phyloP scores from a whole-genome alignment of 2,113 vertebrate species.

The Phycodurus eques region DNA sequence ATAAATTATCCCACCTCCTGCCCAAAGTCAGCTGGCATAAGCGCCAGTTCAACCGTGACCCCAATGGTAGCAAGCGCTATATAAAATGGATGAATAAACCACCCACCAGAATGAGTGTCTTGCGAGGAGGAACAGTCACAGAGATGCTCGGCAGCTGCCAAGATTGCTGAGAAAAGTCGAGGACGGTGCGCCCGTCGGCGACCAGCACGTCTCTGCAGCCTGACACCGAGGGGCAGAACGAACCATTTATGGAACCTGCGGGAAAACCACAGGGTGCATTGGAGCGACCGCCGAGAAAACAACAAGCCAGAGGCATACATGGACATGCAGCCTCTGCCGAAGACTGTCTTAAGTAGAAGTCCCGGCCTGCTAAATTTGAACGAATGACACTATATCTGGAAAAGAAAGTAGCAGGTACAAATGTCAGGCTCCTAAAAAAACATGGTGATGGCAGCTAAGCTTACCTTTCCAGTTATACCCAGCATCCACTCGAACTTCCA shows the following conservation, averaged over 20 bases:
- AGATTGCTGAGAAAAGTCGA: slow-evolving; percentile 75
- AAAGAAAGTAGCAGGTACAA: not conserved
- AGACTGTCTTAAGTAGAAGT: slow-evolving; percentile 21
- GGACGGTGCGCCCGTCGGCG: slow-evolving; percentile 71
- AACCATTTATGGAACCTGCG: slow-evolving; percentile 80
- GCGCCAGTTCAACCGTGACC: too few relatives aligned
- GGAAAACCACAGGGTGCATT: slow-evolving; percentile 5
- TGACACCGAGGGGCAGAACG: slow-evolving; percentile 83
- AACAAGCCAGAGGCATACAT: slow-evolving; percentile 8
- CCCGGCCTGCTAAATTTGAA: not conserved
- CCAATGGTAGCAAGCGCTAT: not conserved
- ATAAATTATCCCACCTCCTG: too few relatives aligned
- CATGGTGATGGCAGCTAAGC: slow-evolving; percentile 21
- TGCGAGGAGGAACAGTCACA: slow-evolving; percentile 76
- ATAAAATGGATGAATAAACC: not conserved
- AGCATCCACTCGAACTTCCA: slow-evolving; percentile 74
- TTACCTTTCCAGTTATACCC: slow-evolving; percentile 78
- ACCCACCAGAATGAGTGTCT: slow-evolving; percentile 82
- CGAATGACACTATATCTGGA: too few relatives aligned
- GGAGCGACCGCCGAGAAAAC: not conserved
- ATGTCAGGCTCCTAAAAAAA: not conserved
- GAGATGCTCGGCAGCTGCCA: slow-evolving; percentile 73
- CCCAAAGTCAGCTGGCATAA: too few relatives aligned
- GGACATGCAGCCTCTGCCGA: slow-evolving; percentile 17
- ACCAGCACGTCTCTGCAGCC: slow-evolving; percentile 84